These are phyloP conservation scores for Sorex araneus DNA, from an alignment of 2,113 vertebrate species.

Conservation along the genomic window DNA sequence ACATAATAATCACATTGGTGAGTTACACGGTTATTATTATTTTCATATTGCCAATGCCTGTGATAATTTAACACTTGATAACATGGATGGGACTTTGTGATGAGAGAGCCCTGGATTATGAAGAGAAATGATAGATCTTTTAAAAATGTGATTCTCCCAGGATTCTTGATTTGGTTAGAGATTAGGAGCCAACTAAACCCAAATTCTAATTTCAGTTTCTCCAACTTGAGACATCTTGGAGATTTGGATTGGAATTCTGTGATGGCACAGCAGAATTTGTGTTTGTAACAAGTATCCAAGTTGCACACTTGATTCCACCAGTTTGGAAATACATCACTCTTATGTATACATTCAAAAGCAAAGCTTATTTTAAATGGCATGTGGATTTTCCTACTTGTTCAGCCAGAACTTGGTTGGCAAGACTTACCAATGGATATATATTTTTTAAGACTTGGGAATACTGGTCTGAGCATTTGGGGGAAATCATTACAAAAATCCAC, in stretches of 20 bases:
- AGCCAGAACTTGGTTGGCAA: slow-evolving; percentile 46
- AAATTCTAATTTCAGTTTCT: slow-evolving; percentile 29
- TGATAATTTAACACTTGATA: slow-evolving; percentile 47
- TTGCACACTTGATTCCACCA: slow-evolving; percentile 35
- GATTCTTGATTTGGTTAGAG: background rate
- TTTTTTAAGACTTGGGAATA: slow-evolving; percentile 37
- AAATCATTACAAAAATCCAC: slow-evolving; percentile 50
- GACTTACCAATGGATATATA: slow-evolving; percentile 14
- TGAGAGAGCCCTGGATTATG: slow-evolving; percentile 6
- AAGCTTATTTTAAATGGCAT: slow-evolving; percentile 54
- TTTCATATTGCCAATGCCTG: slow-evolving; percentile 61
- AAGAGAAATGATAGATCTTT: slow-evolving; percentile 24
- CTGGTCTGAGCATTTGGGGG: slow-evolving; percentile 59
- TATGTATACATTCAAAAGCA: slow-evolving; percentile 31
- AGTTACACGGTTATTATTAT: slow-evolving; percentile 29
- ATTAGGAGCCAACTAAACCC: background rate
- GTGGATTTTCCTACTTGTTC: slow-evolving; percentile 48
- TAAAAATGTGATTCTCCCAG: background rate
- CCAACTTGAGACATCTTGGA: slow-evolving; percentile 15
- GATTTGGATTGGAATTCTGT: slow-evolving; percentile 24
- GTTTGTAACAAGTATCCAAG: slow-evolving; percentile 31
- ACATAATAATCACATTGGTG: slow-evolving; percentile 58
- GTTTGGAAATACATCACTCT: slow-evolving; percentile 56
- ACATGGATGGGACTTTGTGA: background rate
- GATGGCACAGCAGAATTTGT: slow-evolving; percentile 14